Base-by-base conservation (phyloP, 2,888 invertebrate genomes). In the Agrochola lychnidis region DNA sequence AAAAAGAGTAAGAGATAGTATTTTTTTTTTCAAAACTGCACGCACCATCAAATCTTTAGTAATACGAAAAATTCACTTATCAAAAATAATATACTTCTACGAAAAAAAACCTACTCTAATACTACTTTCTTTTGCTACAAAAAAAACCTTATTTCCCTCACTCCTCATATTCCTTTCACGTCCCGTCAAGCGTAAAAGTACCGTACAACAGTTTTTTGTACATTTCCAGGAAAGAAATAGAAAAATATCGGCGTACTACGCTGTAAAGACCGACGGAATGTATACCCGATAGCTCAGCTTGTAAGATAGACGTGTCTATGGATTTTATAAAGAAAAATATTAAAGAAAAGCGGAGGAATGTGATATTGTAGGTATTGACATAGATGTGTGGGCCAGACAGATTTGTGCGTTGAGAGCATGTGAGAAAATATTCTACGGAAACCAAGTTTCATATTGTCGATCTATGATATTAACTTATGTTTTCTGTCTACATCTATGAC, bases 181-280 rank as follows among this genome's bases (percentile, higher is more conserved):
- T 68, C 45, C 14, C 6, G 4, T 63, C 62, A 70, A 14, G 82
- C 53, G 82, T 70, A 63, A 76, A 76, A 76, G 9, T 30, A 57
- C 19, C 45, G 2, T 12, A 62, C 25, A 76, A 59, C 42, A 19
- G 51, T 57, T 69, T 81, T 22, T 57, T 40, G 2, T 57, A 68
- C 19, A 59, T 64, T 48, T 5, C 36, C 9, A 45, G 40, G 61
- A 45, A 70, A 75, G 25, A 67, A 63, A 42, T 3, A 1, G 16
- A 40, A 30, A 61, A 30, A n/a, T 19, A 30, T 1, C 36, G 25
- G 3, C 22, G 40, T 56, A 45, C 1, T 51, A 56, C 30, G 42
- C 10, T 61, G 22, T 25, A 7, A 30, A 1, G 10, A 30, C 30
- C 70, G 57, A 78, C 36, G 9, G 66, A 83, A 83, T 81, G 57